Base-by-base conservation (phyloP, 30 jellyfish, hydroid and myxozoan genomes). In the Turritopsis rubra region DNA sequence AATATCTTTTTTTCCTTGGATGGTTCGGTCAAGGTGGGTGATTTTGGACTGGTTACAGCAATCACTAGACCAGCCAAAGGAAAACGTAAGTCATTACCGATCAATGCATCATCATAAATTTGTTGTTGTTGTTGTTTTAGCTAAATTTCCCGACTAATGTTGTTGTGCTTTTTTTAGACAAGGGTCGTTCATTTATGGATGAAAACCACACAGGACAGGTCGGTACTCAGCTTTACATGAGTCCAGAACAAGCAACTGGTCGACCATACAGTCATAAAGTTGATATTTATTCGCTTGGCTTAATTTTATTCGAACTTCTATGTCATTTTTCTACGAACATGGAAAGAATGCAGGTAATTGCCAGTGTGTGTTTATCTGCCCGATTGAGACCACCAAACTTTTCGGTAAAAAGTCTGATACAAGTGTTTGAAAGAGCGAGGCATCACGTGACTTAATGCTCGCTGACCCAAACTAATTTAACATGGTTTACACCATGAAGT, bases 11-110 rank as follows among this genome's bases (percentile, higher is more conserved):
- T 95, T 78, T 89, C 98, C 20, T 53, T 86, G 89, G 97, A 95
- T 66, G 96, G 96, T 19, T 29, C 90, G 0, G 91, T 95, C 20
- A 95, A 95, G 85, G 94, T 95, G 54, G 99, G 99, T 21, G 99
- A 95, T 80, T 95, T 95, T 83, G 99, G 99, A 20, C 83, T 95
- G 52, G 99, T 95, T 22, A 95, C 99, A 19, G 97, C 99, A 24
- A 86, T 94, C 54, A 94, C 96, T 73, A 81, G 97, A 80, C 99
- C 99, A 1, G 81, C 99, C 3, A 91, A 86, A 28, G 99, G 99
- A 53, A 92, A 85, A 81, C 92, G 97, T 94, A 84, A 72, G 84
- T 68, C 9, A 41, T 41, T 28, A 74, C 75, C 27, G n/a, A 74
- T n/a, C n/a, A n/a, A 74, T 21, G 25, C 8, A 8, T 9, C 8